Conservation (phyloP, 2,797 vertebrate genomes). For the Micromesistius poutassou region DNA sequence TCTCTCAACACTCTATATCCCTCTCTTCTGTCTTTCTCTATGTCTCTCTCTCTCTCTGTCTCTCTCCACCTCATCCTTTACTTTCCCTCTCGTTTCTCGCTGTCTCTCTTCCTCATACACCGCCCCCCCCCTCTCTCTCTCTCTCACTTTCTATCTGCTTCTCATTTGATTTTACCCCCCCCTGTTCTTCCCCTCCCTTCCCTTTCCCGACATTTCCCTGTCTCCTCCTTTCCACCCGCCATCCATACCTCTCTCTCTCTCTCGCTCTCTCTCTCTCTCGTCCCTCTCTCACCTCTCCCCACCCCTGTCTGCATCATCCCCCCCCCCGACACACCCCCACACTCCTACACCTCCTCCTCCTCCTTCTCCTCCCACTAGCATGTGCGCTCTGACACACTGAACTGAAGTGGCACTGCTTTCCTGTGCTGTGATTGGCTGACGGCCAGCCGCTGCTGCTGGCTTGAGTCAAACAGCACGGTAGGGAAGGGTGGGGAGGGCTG, state of each 20-base stretch:
- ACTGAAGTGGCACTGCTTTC: conserved; percentile 73
- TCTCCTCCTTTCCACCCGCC: conserved; percentile 16
- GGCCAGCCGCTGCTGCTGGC: conserved; percentile 69
- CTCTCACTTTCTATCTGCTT: background rate
- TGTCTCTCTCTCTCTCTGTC: no score
- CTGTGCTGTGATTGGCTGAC: conserved; percentile 69
- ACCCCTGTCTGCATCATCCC: conserved; percentile 15
- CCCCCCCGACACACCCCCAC: background rate
- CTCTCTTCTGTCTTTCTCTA: no score
- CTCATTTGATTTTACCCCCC: background rate
- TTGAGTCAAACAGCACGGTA: conserved; percentile 57
- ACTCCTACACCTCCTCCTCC: conserved; percentile 7
- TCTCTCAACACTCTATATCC: no score
- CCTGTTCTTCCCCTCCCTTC: background rate
- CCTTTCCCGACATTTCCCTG: conserved; percentile 10
- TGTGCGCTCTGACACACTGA: conserved; percentile 72
- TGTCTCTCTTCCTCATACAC: no score
- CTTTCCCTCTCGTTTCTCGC: no score
- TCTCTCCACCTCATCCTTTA: no score
- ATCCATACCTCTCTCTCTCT: conserved; percentile 9
- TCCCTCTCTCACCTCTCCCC: conserved; percentile 22
- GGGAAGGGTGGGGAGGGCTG: background rate
- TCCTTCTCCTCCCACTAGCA: conserved; percentile 11
- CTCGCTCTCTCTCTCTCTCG: conserved; percentile 1
- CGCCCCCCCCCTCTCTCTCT: background rate